Conservation (phyloP, 1,140 invertebrate genomes). For the Bombus soroeensis region DNA sequence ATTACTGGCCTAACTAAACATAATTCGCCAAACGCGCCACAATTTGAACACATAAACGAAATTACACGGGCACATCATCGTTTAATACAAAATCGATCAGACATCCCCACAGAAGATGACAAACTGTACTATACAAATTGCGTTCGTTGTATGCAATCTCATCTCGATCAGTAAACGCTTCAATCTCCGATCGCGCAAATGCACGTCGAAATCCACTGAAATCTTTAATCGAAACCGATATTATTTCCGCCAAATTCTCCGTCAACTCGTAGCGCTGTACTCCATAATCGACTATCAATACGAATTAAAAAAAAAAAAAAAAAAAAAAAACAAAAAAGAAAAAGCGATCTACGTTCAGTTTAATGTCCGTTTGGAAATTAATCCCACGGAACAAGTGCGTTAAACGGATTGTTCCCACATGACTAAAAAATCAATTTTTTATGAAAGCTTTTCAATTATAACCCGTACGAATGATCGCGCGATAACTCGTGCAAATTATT, state of each 20-base stretch:
- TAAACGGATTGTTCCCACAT: too few relatives aligned
- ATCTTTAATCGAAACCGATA: neutral
- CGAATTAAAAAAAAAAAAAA: neutral
- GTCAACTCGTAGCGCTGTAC: too few relatives aligned
- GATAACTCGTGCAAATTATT: neutral
- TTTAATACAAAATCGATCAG: slow-evolving; percentile 14
- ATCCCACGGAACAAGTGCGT: neutral
- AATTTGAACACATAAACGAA: neutral
- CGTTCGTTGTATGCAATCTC: neutral
- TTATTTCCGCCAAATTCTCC: neutral
- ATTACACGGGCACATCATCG: neutral
- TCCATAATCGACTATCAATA: neutral
- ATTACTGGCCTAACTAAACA: neutral
- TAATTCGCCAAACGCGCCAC: neutral
- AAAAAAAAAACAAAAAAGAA: neutral
- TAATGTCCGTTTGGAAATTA: neutral
- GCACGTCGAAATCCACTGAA: neutral
- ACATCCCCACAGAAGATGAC: neutral
- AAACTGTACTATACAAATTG: neutral
- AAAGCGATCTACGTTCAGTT: neutral
- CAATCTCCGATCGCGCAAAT: neutral
- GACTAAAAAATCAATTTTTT: neutral
- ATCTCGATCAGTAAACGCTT: neutral
- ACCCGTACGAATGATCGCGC: neutral
- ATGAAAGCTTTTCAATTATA: neutral